Conservation (phyloP, 2,113 vertebrate species). For the Phocoena phocoena region DNA sequence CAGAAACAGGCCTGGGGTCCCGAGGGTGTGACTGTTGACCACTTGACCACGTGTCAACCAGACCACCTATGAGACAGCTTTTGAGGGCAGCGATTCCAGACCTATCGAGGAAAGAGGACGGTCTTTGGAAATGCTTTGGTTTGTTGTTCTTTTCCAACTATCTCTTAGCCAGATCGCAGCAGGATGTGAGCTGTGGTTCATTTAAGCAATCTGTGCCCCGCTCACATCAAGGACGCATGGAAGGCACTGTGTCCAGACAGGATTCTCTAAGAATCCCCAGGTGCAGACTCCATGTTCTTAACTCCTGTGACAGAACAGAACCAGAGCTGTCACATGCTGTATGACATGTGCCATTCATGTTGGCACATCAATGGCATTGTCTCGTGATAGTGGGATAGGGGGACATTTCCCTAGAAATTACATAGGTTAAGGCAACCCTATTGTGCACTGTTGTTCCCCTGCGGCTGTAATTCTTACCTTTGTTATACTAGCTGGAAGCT, state of each 20-base stretch:
- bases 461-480: neutral
- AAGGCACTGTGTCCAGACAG: neutral
- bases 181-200: neutral
- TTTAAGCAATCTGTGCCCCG: neutral
- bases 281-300: neutral
- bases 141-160: neutral
- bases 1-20: neutral
- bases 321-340: accelerated
- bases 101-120: accelerated
- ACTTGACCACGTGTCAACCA: accelerated
- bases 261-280: neutral
- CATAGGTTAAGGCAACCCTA: accelerated
- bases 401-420: no score
- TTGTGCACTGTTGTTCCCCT: accelerated
- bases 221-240: accelerated
- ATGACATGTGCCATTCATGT: accelerated
- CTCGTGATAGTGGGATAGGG: accelerated
- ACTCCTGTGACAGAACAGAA: neutral
- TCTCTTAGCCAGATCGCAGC: neutral
- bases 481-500: accelerated
- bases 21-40: accelerated
- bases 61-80: accelerated
- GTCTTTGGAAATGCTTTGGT: neutral
- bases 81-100: no score
- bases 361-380: accelerated